Conservation (phyloP, 92 coral and sea anemone genomes). For the Porites evermanni region DNA sequence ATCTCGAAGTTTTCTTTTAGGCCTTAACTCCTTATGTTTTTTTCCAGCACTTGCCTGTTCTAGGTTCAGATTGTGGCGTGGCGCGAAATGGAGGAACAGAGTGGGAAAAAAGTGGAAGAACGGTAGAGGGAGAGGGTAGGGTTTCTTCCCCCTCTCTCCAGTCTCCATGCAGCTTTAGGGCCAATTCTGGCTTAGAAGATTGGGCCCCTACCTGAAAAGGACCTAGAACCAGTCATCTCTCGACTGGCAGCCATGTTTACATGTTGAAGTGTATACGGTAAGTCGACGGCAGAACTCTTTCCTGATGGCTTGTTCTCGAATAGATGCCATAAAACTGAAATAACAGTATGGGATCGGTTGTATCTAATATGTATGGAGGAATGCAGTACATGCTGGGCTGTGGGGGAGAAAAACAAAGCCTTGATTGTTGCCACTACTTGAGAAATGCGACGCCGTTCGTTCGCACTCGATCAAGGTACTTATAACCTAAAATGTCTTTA, state of each 20-base stretch:
- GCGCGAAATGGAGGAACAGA: too few relatives aligned
- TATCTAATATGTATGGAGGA: conserved; percentile 81
- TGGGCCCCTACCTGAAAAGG: neutral
- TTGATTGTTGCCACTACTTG: conserved; percentile 22
- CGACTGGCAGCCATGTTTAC: conserved; percentile 25
- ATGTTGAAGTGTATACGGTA: neutral
- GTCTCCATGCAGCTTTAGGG: too few relatives aligned
- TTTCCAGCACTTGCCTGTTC: too few relatives aligned
- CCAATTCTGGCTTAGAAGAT: too few relatives aligned
- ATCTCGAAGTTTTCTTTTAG: too few relatives aligned
- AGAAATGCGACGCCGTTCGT: conserved; percentile 70
- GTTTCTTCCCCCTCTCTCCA: too few relatives aligned
- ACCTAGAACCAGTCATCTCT: conserved; percentile 26
- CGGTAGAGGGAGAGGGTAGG: too few relatives aligned
- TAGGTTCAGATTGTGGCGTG: too few relatives aligned
- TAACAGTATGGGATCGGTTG: conserved; percentile 85
- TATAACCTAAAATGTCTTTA: neutral
- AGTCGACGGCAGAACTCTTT: neutral
- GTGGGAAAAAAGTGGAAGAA: too few relatives aligned
- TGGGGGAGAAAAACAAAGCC: conserved; percentile 56
- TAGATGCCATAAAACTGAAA: conserved; percentile 4
- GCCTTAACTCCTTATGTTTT: too few relatives aligned
- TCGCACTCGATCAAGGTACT: conserved; percentile 78
- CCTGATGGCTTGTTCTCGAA: conserved; percentile 22
- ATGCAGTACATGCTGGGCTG: conserved; percentile 82